Conservation (phyloP, 92 coral and sea anemone species). For the Palythoa grandis region DNA sequence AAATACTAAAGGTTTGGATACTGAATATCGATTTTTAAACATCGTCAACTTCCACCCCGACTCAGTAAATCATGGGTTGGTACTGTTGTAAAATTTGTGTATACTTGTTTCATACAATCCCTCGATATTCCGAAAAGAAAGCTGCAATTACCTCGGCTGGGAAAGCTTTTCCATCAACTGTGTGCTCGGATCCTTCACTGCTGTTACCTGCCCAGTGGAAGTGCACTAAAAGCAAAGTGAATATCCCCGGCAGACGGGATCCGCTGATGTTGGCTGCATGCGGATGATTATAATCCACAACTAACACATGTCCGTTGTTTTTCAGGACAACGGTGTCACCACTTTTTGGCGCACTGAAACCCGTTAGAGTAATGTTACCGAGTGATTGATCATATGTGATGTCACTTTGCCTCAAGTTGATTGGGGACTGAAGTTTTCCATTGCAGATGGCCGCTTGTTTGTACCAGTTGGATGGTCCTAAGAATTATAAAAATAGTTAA, state of each 20-base stretch:
- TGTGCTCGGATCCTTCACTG: constrained; percentile 70
- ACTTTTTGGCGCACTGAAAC: background rate
- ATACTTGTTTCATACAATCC: no score
- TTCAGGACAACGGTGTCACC: background rate
- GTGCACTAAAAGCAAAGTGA: constrained; percentile 45
- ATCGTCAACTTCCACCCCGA: no score
- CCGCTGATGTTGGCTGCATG: constrained; percentile 47
- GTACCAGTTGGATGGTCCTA: constrained; percentile 60
- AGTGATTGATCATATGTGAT: constrained; percentile 27
- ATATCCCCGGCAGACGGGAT: constrained; percentile 55
- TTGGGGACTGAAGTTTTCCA: constrained; percentile 63
- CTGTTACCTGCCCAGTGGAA: constrained; percentile 66
- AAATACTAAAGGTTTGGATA: no score
- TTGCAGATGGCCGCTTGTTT: background rate
- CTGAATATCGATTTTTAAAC: no score
- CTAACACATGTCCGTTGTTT: constrained; percentile 55
- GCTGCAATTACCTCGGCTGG: constrained; percentile 70
- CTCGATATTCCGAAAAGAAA: background rate
- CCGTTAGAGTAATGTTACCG: constrained; percentile 18
- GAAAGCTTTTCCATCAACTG: constrained; percentile 52
- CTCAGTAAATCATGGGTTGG: background rate
- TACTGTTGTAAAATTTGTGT: background rate
- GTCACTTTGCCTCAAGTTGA: constrained; percentile 43
- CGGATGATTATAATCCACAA: background rate
- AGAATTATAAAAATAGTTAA: background rate